These are phyloP conservation scores for Sarotherodon lohbergeri DNA, from an alignment of 2,113 vertebrate species.

Conservation along the genomic window DNA sequence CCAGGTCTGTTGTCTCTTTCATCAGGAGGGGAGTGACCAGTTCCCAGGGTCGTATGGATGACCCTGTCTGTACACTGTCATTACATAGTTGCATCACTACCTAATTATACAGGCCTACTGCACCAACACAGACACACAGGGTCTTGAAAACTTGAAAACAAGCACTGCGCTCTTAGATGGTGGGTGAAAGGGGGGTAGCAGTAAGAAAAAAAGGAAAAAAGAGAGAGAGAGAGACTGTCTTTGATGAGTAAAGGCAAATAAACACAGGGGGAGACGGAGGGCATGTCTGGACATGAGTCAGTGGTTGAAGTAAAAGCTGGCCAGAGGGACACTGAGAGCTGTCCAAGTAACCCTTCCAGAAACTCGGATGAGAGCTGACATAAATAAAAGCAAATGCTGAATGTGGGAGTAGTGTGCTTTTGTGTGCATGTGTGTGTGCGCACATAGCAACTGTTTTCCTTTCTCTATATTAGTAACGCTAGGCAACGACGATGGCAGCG, in stretches of 20 bases:
- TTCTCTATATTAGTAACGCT: slow-evolving; percentile 31
- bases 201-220: slow-evolving; percentile 12
- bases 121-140: neutral
- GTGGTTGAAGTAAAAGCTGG: slow-evolving; percentile 40
- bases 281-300: slow-evolving; percentile 64
- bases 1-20: slow-evolving; percentile 65
- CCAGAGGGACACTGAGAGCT: slow-evolving; percentile 4
- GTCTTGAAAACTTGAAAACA: neutral
- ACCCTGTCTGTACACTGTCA: slow-evolving; percentile 58
- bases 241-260: slow-evolving; percentile 23
- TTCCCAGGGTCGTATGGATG: slow-evolving; percentile 67
- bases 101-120: slow-evolving; percentile 47
- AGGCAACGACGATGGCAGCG: slow-evolving; percentile 43
- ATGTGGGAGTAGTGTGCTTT: neutral
- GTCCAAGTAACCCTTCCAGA: slow-evolving; percentile 41
- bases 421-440: neutral
- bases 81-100: slow-evolving; percentile 61
- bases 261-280: slow-evolving; percentile 11
- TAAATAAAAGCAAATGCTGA: slow-evolving; percentile 22
- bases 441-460: slow-evolving; percentile 31
- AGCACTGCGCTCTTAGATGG: neutral
- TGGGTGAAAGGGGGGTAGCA: neutral
- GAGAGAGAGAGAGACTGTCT: neutral
- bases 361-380: slow-evolving; percentile 36
- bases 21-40: slow-evolving; percentile 62